phyloP scores from a whole-genome alignment of 2,797 vertebrate genomes.

The Enteromius treurensis region DNA sequence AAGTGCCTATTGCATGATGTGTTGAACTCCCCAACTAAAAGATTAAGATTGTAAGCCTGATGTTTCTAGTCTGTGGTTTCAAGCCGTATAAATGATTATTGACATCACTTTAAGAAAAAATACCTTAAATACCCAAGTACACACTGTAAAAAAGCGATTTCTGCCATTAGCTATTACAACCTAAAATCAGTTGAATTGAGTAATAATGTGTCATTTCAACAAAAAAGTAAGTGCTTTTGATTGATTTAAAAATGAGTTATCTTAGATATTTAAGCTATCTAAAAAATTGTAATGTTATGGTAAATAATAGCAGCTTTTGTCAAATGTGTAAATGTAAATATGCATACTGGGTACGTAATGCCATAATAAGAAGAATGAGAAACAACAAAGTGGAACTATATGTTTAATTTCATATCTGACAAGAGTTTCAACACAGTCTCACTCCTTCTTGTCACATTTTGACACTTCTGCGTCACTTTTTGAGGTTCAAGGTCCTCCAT shows the following conservation, averaged over 20 bases:
- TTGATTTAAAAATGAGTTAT: background rate
- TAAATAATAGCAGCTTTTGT: background rate
- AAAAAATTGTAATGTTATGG: background rate
- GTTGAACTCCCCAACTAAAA: background rate
- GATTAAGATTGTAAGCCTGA: conserved; percentile 32
- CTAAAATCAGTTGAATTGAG: background rate
- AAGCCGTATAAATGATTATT: conserved; percentile 4
- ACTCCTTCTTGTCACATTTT: too few species aligned
- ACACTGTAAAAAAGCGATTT: background rate
- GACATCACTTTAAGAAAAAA: conserved; percentile 37
- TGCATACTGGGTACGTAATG: background rate
- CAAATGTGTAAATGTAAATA: background rate
- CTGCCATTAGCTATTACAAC: background rate
- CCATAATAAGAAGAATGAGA: background rate
- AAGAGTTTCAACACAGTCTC: too few species aligned
- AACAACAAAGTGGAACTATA: background rate
- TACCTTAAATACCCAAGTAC: background rate
- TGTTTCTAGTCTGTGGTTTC: conserved; percentile 37
- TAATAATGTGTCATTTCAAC: background rate
- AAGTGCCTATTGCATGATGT: background rate
- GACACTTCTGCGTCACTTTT: too few species aligned
- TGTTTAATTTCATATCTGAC: background rate
- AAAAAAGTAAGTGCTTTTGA: background rate
- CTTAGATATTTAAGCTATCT: background rate
- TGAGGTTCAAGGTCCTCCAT: too few species aligned